A percentile compares a stretch with the other conserved stretches of the same genome.
Evolutionary conservation across 2,797 vertebrate species (phyloP).

Genomic region (Danio kyathit): DNA sequence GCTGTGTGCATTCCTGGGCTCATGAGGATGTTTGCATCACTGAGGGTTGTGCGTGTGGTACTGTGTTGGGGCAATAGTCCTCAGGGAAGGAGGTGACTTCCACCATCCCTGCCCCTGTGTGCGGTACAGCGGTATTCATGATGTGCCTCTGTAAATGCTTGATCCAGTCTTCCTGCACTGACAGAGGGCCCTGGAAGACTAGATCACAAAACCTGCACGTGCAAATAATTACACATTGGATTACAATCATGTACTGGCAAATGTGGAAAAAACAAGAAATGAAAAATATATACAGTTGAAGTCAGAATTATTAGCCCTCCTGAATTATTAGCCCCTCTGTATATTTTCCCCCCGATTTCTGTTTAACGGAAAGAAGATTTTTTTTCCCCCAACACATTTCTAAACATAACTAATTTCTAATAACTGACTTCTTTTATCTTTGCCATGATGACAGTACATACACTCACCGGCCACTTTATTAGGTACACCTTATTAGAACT

Average conservation of each 20-base stretch:
- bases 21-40: conserved; percentile 91
- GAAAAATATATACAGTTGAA: neutral
- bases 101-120: conserved; percentile 97
- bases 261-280: neutral
- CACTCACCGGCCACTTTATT: too few relatives aligned
- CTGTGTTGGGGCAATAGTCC: conserved; percentile 74
- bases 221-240: neutral
- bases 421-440: too few relatives aligned
- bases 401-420: too few relatives aligned
- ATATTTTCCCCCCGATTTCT: too few relatives aligned
- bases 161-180: conserved; percentile 99
- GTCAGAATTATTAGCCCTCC: too few relatives aligned
- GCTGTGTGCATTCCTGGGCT: conserved; percentile 68
- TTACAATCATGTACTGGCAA: neutral
- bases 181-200: conserved; percentile 98
- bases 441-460: too few relatives aligned
- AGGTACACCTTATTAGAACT: too few relatives aligned
- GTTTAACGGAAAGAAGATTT: too few relatives aligned
- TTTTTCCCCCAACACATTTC: too few relatives aligned
- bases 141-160: conserved; percentile 99
- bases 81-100: conserved; percentile 89
- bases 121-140: conserved; percentile 97
- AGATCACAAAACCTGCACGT: conserved; percentile 93
- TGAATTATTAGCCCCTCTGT: too few relatives aligned
- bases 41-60: conserved; percentile 77